phyloP scores from a whole-genome alignment of 2,797 vertebrate genomes.

The Astyanax mexicanus region DNA sequence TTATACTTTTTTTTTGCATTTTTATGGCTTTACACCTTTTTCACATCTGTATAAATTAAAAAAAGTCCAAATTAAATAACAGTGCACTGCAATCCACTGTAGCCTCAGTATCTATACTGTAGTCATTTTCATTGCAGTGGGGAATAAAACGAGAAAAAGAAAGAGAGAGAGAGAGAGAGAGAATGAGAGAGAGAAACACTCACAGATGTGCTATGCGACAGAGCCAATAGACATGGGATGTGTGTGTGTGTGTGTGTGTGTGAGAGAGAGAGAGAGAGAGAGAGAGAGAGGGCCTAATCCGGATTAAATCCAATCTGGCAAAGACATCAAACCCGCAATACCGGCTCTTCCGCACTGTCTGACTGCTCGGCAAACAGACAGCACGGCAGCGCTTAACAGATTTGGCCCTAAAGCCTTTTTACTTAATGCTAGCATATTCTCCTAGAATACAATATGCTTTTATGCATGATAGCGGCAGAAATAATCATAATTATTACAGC shows the following conservation, averaged over 20 bases:
- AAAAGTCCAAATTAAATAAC: not conserved
- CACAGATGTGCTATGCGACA: constrained; percentile 36
- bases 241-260: constrained; percentile 36
- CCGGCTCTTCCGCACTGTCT: constrained; percentile 85
- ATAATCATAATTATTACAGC: constrained; percentile 67
- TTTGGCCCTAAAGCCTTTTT: constrained; percentile 85
- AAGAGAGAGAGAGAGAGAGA: no score
- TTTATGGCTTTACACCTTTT: not conserved
- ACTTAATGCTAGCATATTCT: constrained; percentile 85
- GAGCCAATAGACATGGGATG: constrained; percentile 43
- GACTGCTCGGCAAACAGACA: constrained; percentile 84
- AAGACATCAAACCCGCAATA: constrained; percentile 85
- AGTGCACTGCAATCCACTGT: not conserved
- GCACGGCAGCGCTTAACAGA: constrained; percentile 89
- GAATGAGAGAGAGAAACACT: no score
- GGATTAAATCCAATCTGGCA: constrained; percentile 98
- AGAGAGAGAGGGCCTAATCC: constrained; percentile 74
- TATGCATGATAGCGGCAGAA: constrained; percentile 70
- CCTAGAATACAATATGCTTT: constrained; percentile 80
- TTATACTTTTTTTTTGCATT: not conserved
- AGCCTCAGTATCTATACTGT: not conserved
- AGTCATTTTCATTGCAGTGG: constrained; percentile 14
- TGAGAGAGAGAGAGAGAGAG: constrained; percentile 50
- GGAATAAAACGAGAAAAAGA: constrained; percentile 60
- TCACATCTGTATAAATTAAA: not conserved